These are phyloP conservation scores for Ptychobarbus kaznakovi DNA, from an alignment of 2,797 vertebrate species.

Conservation along the genomic window DNA sequence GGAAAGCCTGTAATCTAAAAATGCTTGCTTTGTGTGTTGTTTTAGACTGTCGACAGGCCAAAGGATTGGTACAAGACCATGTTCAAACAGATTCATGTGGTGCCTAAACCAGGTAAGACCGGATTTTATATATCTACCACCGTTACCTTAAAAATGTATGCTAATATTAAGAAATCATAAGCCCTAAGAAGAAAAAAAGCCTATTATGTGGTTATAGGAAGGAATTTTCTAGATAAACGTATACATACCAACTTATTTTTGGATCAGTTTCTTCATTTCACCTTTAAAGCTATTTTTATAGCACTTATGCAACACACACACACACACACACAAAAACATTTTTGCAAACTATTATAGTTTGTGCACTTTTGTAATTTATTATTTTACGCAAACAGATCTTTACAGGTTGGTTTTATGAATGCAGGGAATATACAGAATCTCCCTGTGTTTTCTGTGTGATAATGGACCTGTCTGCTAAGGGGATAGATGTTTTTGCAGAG, in stretches of 20 bases:
- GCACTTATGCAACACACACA: background rate
- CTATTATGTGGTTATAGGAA: background rate
- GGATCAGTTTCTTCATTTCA: background rate
- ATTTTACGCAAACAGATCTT: background rate
- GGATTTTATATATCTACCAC: background rate
- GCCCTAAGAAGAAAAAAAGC: background rate
- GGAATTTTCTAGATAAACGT: background rate
- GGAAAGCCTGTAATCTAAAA: conserved; percentile 12
- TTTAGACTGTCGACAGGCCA: conserved; percentile 85
- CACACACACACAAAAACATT: background rate
- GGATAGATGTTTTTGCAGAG: background rate
- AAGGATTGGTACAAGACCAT: conserved; percentile 93
- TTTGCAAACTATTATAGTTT: background rate
- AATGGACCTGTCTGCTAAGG: background rate
- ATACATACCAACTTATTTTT: background rate
- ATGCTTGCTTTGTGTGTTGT: conserved; percentile 39
- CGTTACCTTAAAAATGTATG: background rate
- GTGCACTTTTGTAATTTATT: background rate
- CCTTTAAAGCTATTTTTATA: background rate
- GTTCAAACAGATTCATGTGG: conserved; percentile 92
- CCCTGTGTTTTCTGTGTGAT: conserved; percentile 4
- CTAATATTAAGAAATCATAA: background rate
- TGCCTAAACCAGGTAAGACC: conserved; percentile 84
- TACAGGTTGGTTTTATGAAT: background rate
- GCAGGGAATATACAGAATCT: background rate